These are phyloP conservation scores for Scaptomyza polygonia DNA, from an alignment of 2,888 invertebrate genomes.

Conservation along the genomic window DNA sequence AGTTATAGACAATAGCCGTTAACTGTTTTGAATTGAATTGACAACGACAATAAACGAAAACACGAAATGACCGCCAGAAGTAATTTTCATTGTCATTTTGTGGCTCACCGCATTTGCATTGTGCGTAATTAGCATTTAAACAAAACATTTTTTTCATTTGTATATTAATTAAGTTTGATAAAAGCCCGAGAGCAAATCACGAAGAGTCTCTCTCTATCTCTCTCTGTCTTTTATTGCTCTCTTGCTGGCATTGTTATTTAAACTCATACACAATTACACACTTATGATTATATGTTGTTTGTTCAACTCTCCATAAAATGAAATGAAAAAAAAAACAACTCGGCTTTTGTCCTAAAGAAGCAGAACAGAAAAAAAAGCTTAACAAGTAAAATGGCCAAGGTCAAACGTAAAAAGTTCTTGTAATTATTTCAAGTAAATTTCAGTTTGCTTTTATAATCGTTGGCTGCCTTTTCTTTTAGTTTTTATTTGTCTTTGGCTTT, in stretches of 20 bases:
- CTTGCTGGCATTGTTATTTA: slow-evolving; percentile 46
- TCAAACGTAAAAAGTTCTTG: slow-evolving; percentile 77
- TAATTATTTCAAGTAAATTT: slow-evolving; percentile 70
- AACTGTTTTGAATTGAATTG: slow-evolving; percentile 54
- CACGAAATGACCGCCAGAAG: slow-evolving; percentile 59
- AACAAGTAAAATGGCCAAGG: slow-evolving; percentile 74
- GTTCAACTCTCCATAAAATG: slow-evolving; percentile 60
- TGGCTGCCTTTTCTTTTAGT: slow-evolving; percentile 2
- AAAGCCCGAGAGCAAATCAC: slow-evolving; percentile 41
- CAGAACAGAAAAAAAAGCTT: slow-evolving; percentile 53
- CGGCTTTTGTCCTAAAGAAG: slow-evolving; percentile 64
- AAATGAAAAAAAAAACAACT: slow-evolving; percentile 27
- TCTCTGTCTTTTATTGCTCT: neutral
- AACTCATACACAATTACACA: slow-evolving; percentile 25
- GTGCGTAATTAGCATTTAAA: slow-evolving; percentile 77
- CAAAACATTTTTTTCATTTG: slow-evolving; percentile 67
- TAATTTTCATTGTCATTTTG: slow-evolving; percentile 71
- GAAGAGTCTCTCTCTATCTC: neutral
- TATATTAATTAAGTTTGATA: slow-evolving; percentile 78
- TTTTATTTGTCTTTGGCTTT: slow-evolving; percentile 4
- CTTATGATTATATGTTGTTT: slow-evolving; percentile 15
- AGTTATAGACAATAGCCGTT: slow-evolving; percentile 33
- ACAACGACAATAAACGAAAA: slow-evolving; percentile 33
- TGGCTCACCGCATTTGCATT: slow-evolving; percentile 45
- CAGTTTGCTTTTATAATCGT: slow-evolving; percentile 24